Percentiles rank a stretch among this genome's conserved stretches.
These are phyloP conservation scores for Sericinus montela DNA, from an alignment of 2,888 invertebrate genomes.

Conservation along the genomic window DNA sequence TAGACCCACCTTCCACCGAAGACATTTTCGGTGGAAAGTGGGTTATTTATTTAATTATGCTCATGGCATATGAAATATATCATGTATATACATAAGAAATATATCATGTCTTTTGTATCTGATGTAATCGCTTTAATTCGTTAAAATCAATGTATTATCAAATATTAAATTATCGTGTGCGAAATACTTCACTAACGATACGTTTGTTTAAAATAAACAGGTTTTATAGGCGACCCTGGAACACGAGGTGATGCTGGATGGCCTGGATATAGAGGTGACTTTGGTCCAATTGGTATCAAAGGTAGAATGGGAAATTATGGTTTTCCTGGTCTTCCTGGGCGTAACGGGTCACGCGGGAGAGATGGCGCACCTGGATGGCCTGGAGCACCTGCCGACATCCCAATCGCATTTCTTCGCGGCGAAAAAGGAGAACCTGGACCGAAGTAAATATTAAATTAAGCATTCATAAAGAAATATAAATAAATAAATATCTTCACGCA, in stretches of 20 bases:
- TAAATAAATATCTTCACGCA: too few species aligned
- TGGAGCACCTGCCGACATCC: constrained; percentile 64
- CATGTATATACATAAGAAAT: too few species aligned
- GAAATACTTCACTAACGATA: too few species aligned
- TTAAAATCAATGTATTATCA: too few species aligned
- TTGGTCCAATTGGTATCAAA: constrained; percentile 52
- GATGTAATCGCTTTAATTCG: too few species aligned
- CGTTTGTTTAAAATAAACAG: constrained; percentile 29
- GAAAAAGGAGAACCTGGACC: constrained; percentile 68
- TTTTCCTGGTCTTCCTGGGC: constrained; percentile 64
- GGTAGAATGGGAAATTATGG: constrained; percentile 68
- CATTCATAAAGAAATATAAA: too few species aligned
- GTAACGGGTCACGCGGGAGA: constrained; percentile 67
- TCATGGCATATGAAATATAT: too few species aligned
- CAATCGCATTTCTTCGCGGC: constrained; percentile 56
- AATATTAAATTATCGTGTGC: too few species aligned
- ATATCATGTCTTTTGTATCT: too few species aligned
- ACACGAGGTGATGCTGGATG: constrained; percentile 57
- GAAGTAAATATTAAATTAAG: constrained; percentile 37
- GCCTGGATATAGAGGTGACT: constrained; percentile 41
- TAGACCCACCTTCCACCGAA: too few species aligned
- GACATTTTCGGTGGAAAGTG: too few species aligned
- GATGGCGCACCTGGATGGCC: constrained; percentile 74
- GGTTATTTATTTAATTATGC: too few species aligned
- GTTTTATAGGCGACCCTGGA: constrained; percentile 67